Base-by-base conservation (phyloP, 1,140 invertebrate genomes). In the Thaumatotibia leucotreta region DNA sequence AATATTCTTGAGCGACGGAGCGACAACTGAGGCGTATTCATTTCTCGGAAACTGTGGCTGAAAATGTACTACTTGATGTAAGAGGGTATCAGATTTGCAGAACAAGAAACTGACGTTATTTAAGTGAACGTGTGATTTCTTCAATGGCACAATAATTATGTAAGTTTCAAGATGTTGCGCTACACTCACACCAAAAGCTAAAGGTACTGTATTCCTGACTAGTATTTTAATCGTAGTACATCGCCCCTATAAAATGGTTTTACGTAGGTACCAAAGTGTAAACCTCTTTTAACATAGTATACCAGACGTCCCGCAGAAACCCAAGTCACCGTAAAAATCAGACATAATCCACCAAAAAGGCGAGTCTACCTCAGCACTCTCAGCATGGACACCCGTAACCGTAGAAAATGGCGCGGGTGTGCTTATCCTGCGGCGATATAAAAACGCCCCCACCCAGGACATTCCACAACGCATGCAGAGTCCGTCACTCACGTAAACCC, bases 321-420 rank as follows among this genome's bases (percentile, higher is more conserved):
- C 39, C 39, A 17, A 45, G 39, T 20, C 39, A 45, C n/a, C 9
- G 17, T 45, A 45, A 45, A 45, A 45, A 20, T 45, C 14, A 45
- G 17, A 45, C 39, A 39, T 39, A 45, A 45, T 45, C 39, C 39
- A 45, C 39, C 17, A 45, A 45, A 45, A 45, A 39, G 35, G 9
- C 49, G 22, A 52, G 27, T 58, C 52, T 10, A 27, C 52, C 52
- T 24, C n/a, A 1, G 29, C 49, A 22, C n/a, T n/a, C 8, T 22
- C 11, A 35, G 17, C 14, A 23, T 66, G 54, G 52, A 9, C 52
- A 29, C 64, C 64, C 52, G 52, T 79, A 79, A 77, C 68, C 81
- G 75, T 80, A 80, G 79, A 80, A 77, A 85, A 78, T 75, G 71
- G 75, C 76, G 70, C 75, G 75, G 80, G 79, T 84, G 78, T 77